Percentiles rank a stretch among this genome's conserved stretches.
These are phyloP conservation scores for Hipparchia sbordonii DNA, from an alignment of 2,888 invertebrate species.

Conservation along the genomic window DNA sequence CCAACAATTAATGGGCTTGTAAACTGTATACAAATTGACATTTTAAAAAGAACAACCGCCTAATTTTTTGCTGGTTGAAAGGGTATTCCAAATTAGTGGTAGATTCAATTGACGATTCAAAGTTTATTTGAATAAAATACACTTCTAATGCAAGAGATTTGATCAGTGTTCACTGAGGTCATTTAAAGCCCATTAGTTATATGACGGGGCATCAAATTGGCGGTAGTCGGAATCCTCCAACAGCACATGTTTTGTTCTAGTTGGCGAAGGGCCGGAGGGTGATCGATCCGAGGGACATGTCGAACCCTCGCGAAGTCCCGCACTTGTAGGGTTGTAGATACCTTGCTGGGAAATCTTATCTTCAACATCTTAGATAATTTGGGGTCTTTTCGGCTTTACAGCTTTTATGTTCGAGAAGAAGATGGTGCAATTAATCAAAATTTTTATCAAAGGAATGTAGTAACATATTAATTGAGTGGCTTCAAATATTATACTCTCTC, in stretches of 20 bases:
- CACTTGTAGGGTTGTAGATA: not conserved
- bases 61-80: too few species aligned
- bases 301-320: conserved; percentile 10
- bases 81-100: too few species aligned
- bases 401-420: not conserved
- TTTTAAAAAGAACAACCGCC: too few species aligned
- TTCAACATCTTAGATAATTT: not conserved
- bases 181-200: conserved; percentile 9
- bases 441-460: not conserved
- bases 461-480: too few species aligned
- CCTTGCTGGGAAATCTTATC: not conserved
- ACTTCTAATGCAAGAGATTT: not conserved
- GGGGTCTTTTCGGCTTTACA: not conserved
- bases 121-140: too few species aligned
- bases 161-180: not conserved
- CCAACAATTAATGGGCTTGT: too few species aligned
- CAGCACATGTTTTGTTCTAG: conserved; percentile 1
- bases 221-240: not conserved
- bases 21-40: too few species aligned
- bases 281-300: conserved; percentile 14
- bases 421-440: not conserved
- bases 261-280: not conserved
- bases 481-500: too few species aligned
- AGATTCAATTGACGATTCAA: too few species aligned
- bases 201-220: conserved; percentile 1